phyloP scores from a whole-genome alignment of 2,888 invertebrate genomes.

The Euzophera pinguis region DNA sequence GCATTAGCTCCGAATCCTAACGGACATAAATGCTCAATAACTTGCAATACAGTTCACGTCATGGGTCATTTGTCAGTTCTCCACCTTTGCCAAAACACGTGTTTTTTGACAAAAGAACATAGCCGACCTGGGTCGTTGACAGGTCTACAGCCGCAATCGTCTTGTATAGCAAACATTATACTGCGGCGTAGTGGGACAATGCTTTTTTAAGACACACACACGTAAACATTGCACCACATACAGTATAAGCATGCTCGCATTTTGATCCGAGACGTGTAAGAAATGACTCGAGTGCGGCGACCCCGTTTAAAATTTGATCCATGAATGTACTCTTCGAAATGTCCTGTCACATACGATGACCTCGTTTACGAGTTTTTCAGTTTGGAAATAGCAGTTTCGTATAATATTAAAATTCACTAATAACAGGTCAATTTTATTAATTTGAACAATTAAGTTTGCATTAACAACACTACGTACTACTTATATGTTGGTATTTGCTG shows the following conservation, averaged over 20 bases:
- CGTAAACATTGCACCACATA: constrained; percentile 10
- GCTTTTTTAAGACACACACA: constrained; percentile 13
- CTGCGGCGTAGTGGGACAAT: constrained; percentile 13
- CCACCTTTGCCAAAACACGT: constrained; percentile 12
- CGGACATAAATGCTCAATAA: too few relatives aligned
- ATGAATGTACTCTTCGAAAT: constrained; percentile 26
- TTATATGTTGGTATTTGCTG: too few relatives aligned
- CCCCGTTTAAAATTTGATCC: constrained; percentile 39
- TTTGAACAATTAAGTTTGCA: background rate
- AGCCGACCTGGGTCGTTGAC: constrained; percentile 25
- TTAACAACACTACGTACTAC: too few relatives aligned
- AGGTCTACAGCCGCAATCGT: constrained; percentile 23
- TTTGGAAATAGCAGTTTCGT: constrained; percentile 14
- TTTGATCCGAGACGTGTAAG: constrained; percentile 44
- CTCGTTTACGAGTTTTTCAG: constrained; percentile 26
- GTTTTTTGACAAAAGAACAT: constrained; percentile 5
- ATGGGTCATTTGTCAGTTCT: constrained; percentile 12
- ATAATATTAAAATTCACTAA: background rate
- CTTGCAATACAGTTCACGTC: too few relatives aligned
- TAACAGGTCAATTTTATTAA: background rate
- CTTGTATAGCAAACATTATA: constrained; percentile 22
- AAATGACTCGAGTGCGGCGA: constrained; percentile 52
- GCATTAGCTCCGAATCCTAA: too few relatives aligned
- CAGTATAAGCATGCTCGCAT: constrained; percentile 24
- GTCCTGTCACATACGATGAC: constrained; percentile 27